Conservation (phyloP, 2,113 vertebrate genomes). For the Pseudorhombus dupliciocellatus region DNA sequence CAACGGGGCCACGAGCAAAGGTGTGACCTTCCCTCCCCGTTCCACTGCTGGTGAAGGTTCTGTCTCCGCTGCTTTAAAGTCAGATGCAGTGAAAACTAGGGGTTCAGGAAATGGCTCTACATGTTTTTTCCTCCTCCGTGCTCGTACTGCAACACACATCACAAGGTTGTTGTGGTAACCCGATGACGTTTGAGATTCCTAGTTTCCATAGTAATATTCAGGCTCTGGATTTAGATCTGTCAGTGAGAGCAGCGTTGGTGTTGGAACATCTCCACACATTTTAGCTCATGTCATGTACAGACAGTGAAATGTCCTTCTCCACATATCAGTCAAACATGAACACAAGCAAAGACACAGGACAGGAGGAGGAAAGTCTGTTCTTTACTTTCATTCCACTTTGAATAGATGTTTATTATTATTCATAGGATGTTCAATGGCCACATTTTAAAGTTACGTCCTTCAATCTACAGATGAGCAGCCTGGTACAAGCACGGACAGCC, state of each 20-base stretch:
- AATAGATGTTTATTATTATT: no score
- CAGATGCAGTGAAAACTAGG: neutral
- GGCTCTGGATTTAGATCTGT: neutral
- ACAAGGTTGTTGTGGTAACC: conserved; percentile 33
- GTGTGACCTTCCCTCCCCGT: conserved; percentile 43
- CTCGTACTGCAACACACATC: neutral
- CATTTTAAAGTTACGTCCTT: neutral
- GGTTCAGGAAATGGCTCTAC: neutral
- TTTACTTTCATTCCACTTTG: no score
- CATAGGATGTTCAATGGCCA: neutral
- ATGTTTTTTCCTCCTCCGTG: neutral
- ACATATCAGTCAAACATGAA: no score
- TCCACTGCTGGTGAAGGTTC: neutral
- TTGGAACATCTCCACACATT: no score
- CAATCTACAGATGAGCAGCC: conserved; percentile 33
- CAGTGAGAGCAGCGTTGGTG: neutral
- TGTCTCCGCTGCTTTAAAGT: neutral
- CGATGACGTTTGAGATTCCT: neutral
- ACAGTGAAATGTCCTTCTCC: no score
- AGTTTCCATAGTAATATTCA: conserved; percentile 30
- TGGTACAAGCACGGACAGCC: conserved; percentile 36
- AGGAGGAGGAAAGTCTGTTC: no score
- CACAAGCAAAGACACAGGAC: no score
- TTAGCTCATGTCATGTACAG: no score
- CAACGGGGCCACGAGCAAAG: conserved; percentile 49